These are phyloP conservation scores for Anguilla rostrata DNA, from an alignment of 2,113 vertebrate genomes.

Conservation along the genomic window DNA sequence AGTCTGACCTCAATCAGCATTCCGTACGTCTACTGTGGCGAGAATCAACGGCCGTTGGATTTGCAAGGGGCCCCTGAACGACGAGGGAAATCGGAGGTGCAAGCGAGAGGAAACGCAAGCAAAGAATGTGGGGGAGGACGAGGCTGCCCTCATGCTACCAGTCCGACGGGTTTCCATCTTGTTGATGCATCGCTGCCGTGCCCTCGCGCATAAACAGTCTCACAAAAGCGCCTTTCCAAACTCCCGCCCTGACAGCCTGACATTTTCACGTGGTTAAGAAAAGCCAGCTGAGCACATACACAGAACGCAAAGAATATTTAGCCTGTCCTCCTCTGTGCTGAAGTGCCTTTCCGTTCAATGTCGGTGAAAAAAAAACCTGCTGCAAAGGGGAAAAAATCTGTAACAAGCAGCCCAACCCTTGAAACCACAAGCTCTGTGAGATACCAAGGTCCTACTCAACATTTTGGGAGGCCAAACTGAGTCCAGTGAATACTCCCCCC, in stretches of 20 bases:
- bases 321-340: neutral
- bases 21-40: neutral
- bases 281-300: neutral
- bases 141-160: neutral
- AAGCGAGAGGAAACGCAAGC: neutral
- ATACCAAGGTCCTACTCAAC: neutral
- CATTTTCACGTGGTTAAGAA: neutral
- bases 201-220: neutral
- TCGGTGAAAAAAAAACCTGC: neutral
- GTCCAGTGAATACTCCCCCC: neutral
- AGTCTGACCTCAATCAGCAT: neutral
- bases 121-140: neutral
- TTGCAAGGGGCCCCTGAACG: neutral
- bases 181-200: neutral
- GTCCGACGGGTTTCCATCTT: neutral
- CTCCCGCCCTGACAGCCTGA: neutral
- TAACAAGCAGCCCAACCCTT: neutral
- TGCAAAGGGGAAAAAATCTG: neutral
- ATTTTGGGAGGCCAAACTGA: neutral
- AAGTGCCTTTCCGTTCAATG: neutral
- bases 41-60: neutral
- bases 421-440: neutral
- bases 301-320: neutral
- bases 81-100: neutral
- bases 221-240: neutral